Percentiles rank a stretch among this genome's conserved stretches.
These are phyloP conservation scores for Pterocles burchelli DNA, from an alignment of 2,113 vertebrate genomes.

Conservation along the genomic window DNA sequence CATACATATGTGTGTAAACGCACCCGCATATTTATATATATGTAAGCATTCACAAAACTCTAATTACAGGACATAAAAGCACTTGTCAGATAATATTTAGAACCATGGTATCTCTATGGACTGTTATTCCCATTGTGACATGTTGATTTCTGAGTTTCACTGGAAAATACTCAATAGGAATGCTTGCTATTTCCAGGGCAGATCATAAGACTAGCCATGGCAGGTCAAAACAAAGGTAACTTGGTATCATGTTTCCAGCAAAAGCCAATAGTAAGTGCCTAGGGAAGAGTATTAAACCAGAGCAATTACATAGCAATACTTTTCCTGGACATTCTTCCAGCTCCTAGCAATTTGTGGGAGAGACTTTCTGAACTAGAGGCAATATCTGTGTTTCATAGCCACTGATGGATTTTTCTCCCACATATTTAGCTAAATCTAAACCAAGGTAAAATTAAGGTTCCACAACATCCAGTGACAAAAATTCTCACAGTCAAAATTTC, in stretches of 20 bases:
- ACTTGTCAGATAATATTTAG: neutral
- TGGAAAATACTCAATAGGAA: neutral
- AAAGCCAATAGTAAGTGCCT: neutral
- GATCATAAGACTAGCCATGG: neutral
- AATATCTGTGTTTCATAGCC: neutral
- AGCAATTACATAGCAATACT: neutral
- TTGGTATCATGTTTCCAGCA: neutral
- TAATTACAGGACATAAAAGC: neutral
- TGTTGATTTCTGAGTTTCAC: neutral
- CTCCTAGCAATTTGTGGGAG: neutral
- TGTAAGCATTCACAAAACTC: neutral
- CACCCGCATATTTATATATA: neutral
- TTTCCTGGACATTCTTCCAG: neutral
- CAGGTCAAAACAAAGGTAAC: neutral
- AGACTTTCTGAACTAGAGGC: neutral
- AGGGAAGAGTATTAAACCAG: neutral
- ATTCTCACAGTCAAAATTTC: neutral
- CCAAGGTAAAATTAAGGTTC: neutral
- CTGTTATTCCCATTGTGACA: neutral
- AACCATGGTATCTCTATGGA: neutral
- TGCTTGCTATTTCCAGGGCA: neutral
- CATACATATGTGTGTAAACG: neutral
- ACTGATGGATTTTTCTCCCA: neutral
- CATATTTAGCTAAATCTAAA: neutral
- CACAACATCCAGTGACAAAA: neutral